These are phyloP conservation scores for Rhynchonycteris naso DNA, from an alignment of 2,797 vertebrate species.

Conservation along the genomic window DNA sequence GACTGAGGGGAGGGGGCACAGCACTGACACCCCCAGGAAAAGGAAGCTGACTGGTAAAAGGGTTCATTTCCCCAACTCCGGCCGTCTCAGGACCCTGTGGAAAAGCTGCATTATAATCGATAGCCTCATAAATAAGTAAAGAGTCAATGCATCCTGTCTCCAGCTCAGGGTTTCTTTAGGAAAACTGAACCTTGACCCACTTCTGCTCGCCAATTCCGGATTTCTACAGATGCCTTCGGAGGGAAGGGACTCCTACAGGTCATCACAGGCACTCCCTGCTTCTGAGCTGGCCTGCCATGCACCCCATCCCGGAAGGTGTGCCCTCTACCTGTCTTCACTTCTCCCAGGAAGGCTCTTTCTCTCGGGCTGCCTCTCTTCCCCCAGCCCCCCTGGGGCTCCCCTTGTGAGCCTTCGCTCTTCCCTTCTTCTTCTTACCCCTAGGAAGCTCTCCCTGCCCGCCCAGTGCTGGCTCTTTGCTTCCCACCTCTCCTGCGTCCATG, in stretches of 20 bases:
- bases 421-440: neutral
- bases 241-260: neutral
- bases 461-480: neutral
- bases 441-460: neutral
- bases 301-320: neutral
- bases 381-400: neutral
- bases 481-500: neutral
- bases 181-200: conserved; percentile 67
- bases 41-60: neutral
- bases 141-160: conserved; percentile 60
- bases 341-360: neutral
- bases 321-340: neutral
- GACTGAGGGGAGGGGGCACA: neutral
- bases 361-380: neutral
- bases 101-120: conserved; percentile 81
- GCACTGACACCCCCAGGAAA: neutral
- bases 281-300: neutral
- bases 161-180: conserved; percentile 69
- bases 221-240: conserved; percentile 43
- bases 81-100: conserved; percentile 63
- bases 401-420: neutral
- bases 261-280: conserved; percentile 6
- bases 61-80: conserved; percentile 38
- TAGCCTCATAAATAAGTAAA: conserved; percentile 80
- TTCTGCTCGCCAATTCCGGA: conserved; percentile 55